Conservation (phyloP, 2,797 vertebrate genomes). For the Dermochelys coriacea region DNA sequence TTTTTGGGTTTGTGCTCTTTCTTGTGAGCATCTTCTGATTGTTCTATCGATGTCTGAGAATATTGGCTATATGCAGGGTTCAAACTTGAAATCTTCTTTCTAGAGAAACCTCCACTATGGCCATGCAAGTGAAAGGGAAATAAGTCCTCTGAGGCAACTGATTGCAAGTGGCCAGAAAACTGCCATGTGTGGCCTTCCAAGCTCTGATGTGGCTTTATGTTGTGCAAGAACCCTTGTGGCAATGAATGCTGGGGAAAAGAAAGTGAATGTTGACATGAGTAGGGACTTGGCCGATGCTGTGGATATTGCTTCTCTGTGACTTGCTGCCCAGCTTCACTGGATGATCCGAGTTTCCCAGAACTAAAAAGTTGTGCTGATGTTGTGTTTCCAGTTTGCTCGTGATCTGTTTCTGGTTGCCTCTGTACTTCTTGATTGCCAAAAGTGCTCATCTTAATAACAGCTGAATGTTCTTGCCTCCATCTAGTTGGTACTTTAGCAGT, state of each 20-base stretch:
- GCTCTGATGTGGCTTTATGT: slow-evolving; percentile 92
- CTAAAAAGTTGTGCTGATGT: slow-evolving; percentile 89
- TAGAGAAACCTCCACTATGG: slow-evolving; percentile 89
- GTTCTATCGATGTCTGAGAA: slow-evolving; percentile 91
- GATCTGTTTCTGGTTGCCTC: slow-evolving; percentile 86
- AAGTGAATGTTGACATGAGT: slow-evolving; percentile 91
- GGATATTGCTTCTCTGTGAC: slow-evolving; percentile 87
- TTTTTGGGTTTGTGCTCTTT: slow-evolving; percentile 99
- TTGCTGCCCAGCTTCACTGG: slow-evolving; percentile 84
- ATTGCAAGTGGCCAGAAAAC: slow-evolving; percentile 90
- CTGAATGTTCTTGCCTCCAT: slow-evolving; percentile 93
- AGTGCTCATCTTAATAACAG: slow-evolving; percentile 90
- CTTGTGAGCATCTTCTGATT: slow-evolving; percentile 92
- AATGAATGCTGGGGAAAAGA: slow-evolving; percentile 94
- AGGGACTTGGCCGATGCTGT: slow-evolving; percentile 88
- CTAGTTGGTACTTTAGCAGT: slow-evolving; percentile 89
- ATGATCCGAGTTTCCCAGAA: slow-evolving; percentile 88
- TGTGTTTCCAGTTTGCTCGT: slow-evolving; percentile 84
- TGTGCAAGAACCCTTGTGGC: slow-evolving; percentile 91
- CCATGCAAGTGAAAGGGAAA: slow-evolving; percentile 90
- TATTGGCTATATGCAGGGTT: slow-evolving; percentile 92
- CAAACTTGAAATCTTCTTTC: slow-evolving; percentile 94
- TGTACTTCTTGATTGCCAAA: slow-evolving; percentile 89
- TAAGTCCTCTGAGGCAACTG: slow-evolving; percentile 92
- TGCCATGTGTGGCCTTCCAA: slow-evolving; percentile 94